phyloP scores from a whole-genome alignment of 2,888 invertebrate genomes.

The Tipula lateralis region DNA sequence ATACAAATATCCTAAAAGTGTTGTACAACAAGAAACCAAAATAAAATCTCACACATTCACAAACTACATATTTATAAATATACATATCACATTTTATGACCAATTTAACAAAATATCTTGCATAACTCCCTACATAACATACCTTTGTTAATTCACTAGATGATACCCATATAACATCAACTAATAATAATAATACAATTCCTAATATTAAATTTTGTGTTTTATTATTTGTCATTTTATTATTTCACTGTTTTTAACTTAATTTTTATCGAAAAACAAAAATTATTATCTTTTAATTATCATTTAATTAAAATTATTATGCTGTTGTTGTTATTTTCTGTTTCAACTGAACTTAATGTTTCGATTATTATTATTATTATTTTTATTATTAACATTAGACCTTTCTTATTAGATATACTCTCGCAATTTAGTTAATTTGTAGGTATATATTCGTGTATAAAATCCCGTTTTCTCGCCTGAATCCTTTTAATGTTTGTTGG shows the following conservation, averaged over 20 bases:
- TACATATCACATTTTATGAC: neutral
- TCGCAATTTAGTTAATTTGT: neutral
- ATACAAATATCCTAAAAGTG: no score
- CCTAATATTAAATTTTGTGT: conserved; percentile 76
- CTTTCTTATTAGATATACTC: neutral
- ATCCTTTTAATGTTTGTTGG: neutral
- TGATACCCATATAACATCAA: conserved; percentile 93
- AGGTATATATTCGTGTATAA: neutral
- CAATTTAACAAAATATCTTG: neutral
- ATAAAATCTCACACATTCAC: neutral
- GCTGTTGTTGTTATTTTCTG: neutral
- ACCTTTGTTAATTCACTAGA: conserved; percentile 94
- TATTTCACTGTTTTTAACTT: conserved; percentile 20
- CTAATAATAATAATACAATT: conserved; percentile 77
- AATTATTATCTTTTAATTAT: neutral
- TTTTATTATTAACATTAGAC: conserved; percentile 4
- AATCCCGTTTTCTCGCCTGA: neutral
- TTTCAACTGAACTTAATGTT: neutral
- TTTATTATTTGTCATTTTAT: conserved; percentile 48
- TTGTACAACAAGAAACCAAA: neutral
- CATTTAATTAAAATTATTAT: neutral
- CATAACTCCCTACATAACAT: conserved; percentile 38
- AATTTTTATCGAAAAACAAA: neutral
- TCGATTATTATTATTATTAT: neutral
- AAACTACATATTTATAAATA: neutral